Percentiles rank a stretch among this genome's conserved stretches.
Evolutionary conservation across 1,140 invertebrate genomes (phyloP).

Genomic region (Popillia japonica): DNA sequence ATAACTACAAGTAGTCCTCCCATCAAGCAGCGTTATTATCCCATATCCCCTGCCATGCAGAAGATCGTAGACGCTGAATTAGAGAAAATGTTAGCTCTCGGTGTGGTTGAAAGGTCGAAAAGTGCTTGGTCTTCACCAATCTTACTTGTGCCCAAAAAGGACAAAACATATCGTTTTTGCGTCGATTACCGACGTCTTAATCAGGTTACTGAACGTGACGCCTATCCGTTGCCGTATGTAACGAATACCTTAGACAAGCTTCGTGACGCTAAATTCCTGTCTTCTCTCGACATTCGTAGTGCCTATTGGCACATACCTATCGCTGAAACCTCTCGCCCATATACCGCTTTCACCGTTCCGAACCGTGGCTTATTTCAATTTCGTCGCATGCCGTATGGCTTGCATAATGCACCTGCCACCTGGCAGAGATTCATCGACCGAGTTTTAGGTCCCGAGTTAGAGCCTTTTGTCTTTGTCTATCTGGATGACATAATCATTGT

Average conservation of each 20-base stretch:
- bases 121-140: no score
- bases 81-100: background rate
- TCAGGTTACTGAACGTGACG: background rate
- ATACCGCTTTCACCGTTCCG: conserved; percentile 12
- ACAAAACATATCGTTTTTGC: no score
- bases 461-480: conserved; percentile 49
- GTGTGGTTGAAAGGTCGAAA: no score
- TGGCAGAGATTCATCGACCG: no score
- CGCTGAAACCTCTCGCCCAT: conserved; percentile 42
- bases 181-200: conserved; percentile 38
- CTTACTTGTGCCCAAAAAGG: conserved; percentile 33
- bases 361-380: background rate
- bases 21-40: no score
- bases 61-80: conserved; percentile 17
- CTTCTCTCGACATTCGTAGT: conserved; percentile 52
- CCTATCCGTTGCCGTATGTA: conserved; percentile 18
- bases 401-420: no score
- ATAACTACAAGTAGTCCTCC: no score
- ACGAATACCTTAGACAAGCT: conserved; percentile 46
- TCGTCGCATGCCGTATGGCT: no score
- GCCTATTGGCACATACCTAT: no score
- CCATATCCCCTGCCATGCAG: no score
- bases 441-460: conserved; percentile 49
- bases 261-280: conserved; percentile 48
- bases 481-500: conserved; percentile 58